Percentiles rank a stretch among this genome's conserved stretches.
Evolutionary conservation across 2,797 vertebrate species (phyloP).

Genomic region (Lagodon rhomboides): DNA sequence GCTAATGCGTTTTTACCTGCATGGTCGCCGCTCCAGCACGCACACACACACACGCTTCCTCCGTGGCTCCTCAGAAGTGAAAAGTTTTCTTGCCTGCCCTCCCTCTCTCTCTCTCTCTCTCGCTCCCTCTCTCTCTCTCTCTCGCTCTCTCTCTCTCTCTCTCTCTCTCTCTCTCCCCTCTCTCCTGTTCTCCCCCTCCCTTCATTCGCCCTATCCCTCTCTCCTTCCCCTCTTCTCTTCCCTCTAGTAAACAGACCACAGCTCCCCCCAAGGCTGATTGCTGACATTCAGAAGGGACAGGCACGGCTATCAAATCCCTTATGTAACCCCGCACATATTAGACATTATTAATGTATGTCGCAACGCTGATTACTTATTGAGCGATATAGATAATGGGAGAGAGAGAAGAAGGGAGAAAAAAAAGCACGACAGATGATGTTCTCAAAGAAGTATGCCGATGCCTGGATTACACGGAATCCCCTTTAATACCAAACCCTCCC

Average conservation of each 20-base stretch:
- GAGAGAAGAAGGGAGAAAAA: not conserved
- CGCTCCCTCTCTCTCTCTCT: slow-evolving; percentile 61
- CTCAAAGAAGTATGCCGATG: not conserved
- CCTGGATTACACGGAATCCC: slow-evolving; percentile 14
- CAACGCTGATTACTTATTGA: slow-evolving; percentile 13
- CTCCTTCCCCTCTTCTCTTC: slow-evolving; percentile 81
- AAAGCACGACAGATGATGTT: not conserved
- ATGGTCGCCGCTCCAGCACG: slow-evolving; percentile 87
- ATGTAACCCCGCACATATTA: slow-evolving; percentile 73
- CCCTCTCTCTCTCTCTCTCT: slow-evolving; percentile 70
- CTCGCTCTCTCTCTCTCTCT: slow-evolving; percentile 76
- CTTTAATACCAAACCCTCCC: slow-evolving; percentile 27
- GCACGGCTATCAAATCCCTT: slow-evolving; percentile 74
- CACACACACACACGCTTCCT: slow-evolving; percentile 84
- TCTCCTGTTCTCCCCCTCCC: slow-evolving; percentile 75
- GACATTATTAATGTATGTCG: slow-evolving; percentile 52
- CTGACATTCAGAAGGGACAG: slow-evolving; percentile 83
- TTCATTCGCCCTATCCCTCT: slow-evolving; percentile 78
- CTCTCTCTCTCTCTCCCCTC: slow-evolving; percentile 71
- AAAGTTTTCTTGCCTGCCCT: slow-evolving; percentile 86
- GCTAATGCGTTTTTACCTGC: slow-evolving; percentile 88
- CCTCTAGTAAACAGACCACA: slow-evolving; percentile 89
- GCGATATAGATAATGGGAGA: not conserved
- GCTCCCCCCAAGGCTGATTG: slow-evolving; percentile 88
- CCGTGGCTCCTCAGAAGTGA: slow-evolving; percentile 84